Evolutionary conservation across 35 echinoderm and acorn worm species (phyloP).

Genomic region (Lytechinus variegatus): DNA sequence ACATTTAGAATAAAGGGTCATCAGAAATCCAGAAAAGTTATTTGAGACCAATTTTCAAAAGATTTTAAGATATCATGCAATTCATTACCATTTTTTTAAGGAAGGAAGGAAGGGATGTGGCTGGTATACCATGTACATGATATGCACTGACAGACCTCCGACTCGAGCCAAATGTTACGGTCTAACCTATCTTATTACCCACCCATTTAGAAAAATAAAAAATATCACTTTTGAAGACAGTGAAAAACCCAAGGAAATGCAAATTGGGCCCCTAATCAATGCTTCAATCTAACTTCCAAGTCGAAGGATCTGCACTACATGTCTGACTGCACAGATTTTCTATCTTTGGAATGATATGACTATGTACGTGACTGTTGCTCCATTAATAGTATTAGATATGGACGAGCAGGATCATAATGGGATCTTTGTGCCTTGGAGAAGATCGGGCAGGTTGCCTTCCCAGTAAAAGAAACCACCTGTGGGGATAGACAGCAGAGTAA

Average conservation of each 20-base stretch:
- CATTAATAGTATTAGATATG: background rate
- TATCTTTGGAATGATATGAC: background rate
- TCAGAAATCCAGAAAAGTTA: too few relatives aligned
- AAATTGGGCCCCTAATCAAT: background rate
- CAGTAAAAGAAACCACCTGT: constrained; percentile 10
- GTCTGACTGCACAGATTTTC: background rate
- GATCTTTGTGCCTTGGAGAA: background rate
- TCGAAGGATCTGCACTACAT: background rate
- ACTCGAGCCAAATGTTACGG: too few relatives aligned
- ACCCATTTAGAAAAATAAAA: background rate
- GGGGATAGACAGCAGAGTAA: background rate
- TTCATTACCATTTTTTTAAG: too few relatives aligned
- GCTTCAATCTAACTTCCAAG: background rate
- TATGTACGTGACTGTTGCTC: background rate
- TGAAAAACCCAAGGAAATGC: background rate
- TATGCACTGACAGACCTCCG: too few relatives aligned
- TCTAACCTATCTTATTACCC: background rate
- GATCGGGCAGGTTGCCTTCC: background rate
- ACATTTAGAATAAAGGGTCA: too few relatives aligned
- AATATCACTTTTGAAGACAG: background rate
- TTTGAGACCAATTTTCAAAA: too few relatives aligned
- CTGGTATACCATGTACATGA: too few relatives aligned
- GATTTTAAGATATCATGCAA: too few relatives aligned
- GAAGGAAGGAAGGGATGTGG: too few relatives aligned
- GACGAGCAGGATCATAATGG: background rate